Percentiles rank a stretch among this genome's conserved stretches.
These are phyloP conservation scores for Palythoa grandis DNA, from an alignment of 92 coral and sea anemone genomes.

Conservation along the genomic window DNA sequence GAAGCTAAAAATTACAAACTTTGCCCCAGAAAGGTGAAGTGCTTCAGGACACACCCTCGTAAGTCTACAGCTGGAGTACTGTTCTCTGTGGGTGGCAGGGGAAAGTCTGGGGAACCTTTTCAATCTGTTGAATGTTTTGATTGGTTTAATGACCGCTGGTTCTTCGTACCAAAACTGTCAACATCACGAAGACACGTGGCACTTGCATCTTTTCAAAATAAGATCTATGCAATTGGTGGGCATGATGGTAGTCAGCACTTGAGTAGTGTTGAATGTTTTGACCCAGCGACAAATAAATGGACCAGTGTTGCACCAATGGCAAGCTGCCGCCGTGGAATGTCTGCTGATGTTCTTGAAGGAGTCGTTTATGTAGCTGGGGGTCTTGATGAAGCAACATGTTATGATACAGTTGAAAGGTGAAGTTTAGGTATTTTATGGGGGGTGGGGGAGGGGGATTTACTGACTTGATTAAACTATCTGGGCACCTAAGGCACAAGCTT, in stretches of 20 bases:
- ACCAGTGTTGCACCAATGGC: conserved; percentile 77
- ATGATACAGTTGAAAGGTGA: conserved; percentile 95
- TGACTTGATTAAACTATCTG: too few relatives aligned
- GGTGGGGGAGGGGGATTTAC: too few relatives aligned
- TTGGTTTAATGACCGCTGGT: conserved; percentile 93
- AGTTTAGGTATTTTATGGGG: too few relatives aligned
- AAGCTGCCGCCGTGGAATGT: conserved; percentile 94
- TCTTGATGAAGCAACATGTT: conserved; percentile 94
- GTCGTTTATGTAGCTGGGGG: conserved; percentile 97
- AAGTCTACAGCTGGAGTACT: conserved; percentile 83
- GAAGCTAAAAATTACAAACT: conserved; percentile 96
- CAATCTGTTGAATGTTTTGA: conserved; percentile 92
- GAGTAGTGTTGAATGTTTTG: conserved; percentile 93
- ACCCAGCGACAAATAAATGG: conserved; percentile 84
- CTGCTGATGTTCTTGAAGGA: conserved; percentile 91
- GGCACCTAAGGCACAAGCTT: too few relatives aligned
- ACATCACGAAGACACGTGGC: conserved; percentile 97
- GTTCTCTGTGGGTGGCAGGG: conserved; percentile 97
- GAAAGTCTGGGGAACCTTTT: conserved; percentile 96
- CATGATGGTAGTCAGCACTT: conserved; percentile 94
- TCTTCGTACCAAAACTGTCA: conserved; percentile 76
- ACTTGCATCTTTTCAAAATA: conserved; percentile 78
- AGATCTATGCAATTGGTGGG: conserved; percentile 97
- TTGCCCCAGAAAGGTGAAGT: conserved; percentile 68
- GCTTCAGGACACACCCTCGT: conserved; percentile 87